These are phyloP conservation scores for Oryzias sinensis DNA, from an alignment of 2,797 vertebrate species.

Conservation along the genomic window DNA sequence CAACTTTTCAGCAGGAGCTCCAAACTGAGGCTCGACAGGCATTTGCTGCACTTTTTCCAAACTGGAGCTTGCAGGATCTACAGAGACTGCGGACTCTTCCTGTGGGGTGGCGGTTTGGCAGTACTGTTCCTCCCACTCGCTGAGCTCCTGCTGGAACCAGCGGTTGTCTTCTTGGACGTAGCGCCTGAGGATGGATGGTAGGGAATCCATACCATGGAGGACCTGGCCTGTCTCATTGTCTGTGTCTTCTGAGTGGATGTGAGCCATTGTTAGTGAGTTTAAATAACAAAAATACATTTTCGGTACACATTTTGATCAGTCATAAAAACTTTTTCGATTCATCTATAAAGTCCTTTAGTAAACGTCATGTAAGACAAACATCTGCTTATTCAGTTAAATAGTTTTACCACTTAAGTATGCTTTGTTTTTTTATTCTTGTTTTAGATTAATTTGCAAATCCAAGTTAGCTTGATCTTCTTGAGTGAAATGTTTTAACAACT, in stretches of 20 bases:
- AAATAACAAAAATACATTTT: background rate
- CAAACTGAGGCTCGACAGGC: conserved; percentile 54
- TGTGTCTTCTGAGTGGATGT: conserved; percentile 66
- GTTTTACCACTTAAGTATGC: too few species aligned
- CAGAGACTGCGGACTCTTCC: conserved; percentile 58
- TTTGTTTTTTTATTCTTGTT: too few species aligned
- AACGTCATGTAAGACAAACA: too few species aligned
- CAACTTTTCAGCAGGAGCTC: conserved; percentile 32
- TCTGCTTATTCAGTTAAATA: too few species aligned
- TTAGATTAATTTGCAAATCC: too few species aligned
- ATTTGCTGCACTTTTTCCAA: conserved; percentile 35
- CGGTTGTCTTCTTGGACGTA: conserved; percentile 91
- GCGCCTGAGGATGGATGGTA: conserved; percentile 81
- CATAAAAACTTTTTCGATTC: too few species aligned
- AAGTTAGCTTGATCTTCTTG: too few species aligned
- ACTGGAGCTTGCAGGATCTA: conserved; percentile 27
- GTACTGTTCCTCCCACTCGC: conserved; percentile 92
- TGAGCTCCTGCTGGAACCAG: conserved; percentile 90
- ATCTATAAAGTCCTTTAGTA: too few species aligned
- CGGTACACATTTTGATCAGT: too few species aligned
- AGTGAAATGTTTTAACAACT: too few species aligned
- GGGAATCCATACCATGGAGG: conserved; percentile 80
- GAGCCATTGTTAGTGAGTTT: background rate
- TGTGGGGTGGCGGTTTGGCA: conserved; percentile 82
- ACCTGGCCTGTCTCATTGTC: conserved; percentile 78